A percentile compares a stretch with the other conserved stretches of the same genome.
phyloP scores from a whole-genome alignment of 64 coral and sea anemone species.

The Cladopsammia gracilis region DNA sequence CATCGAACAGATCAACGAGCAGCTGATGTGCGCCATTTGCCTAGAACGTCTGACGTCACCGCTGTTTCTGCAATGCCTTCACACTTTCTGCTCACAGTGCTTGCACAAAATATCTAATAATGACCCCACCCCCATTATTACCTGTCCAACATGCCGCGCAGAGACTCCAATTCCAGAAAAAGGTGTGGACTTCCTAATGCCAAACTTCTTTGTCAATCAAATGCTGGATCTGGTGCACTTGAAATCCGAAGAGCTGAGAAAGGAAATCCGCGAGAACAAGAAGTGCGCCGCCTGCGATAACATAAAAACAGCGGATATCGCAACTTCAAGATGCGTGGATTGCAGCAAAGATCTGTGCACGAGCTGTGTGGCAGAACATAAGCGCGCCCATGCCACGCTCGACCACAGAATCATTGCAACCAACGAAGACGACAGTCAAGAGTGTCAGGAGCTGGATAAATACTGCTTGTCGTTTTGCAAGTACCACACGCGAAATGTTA shows the following conservation, averaged over 20 bases:
- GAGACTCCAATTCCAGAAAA: conserved; percentile 77
- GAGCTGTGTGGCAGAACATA: conserved; percentile 94
- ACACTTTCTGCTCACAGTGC: conserved; percentile 93
- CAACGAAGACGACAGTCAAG: conserved; percentile 32
- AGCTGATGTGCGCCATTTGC: conserved; percentile 95
- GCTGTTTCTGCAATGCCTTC: conserved; percentile 86
- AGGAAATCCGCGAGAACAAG: conserved; percentile 76
- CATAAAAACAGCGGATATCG: conserved; percentile 77
- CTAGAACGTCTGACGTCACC: conserved; percentile 80
- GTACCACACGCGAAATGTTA: conserved; percentile 95
- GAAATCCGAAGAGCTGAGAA: conserved; percentile 82
- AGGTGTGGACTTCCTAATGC: conserved; percentile 72
- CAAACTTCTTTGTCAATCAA: conserved; percentile 97
- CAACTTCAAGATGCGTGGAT: conserved; percentile 95
- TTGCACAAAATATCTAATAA: conserved; percentile 92
- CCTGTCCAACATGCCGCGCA: conserved; percentile 88
- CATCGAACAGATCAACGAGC: conserved; percentile 97
- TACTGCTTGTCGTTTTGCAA: conserved; percentile 97
- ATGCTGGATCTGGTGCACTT: conserved; percentile 91
- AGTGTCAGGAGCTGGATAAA: conserved; percentile 83
- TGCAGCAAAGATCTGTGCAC: conserved; percentile 90
- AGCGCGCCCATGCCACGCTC: conserved; percentile 82
- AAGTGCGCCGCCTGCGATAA: conserved; percentile 85
- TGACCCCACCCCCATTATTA: conserved; percentile 58
- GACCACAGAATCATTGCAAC: conserved; percentile 86